Evolutionary conservation across 2,113 vertebrate genomes (phyloP).

Genomic region (Puma concolor): DNA sequence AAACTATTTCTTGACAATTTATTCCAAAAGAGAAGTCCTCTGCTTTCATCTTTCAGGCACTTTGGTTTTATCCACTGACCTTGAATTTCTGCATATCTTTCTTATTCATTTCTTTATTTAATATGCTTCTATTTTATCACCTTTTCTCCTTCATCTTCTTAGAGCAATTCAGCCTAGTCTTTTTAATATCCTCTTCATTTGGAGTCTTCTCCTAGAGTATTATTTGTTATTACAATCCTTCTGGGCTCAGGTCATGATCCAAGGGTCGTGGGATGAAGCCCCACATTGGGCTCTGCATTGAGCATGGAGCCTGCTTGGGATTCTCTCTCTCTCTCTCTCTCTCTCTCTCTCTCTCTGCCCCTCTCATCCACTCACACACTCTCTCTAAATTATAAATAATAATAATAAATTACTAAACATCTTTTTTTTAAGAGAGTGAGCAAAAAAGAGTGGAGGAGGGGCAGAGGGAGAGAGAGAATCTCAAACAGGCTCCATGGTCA

Average conservation of each 20-base stretch:
- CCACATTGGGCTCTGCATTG: no score
- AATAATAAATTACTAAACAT: no score
- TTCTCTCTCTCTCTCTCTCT: no score
- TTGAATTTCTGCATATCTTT: slow-evolving; percentile 28
- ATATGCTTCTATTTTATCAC: slow-evolving; percentile 42
- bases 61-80: neutral
- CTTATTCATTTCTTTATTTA: slow-evolving; percentile 44
- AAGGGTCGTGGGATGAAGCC: no score
- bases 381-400: no score
- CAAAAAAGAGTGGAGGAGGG: no score
- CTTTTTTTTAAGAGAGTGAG: no score
- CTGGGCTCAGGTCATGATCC: neutral
- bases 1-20: slow-evolving; percentile 21
- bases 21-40: neutral
- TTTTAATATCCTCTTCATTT: slow-evolving; percentile 51
- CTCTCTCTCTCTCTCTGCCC: no score
- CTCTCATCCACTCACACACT: no score
- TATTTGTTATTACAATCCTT: slow-evolving; percentile 27
- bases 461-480: no score
- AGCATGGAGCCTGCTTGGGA: no score
- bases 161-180: neutral
- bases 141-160: slow-evolving; percentile 1
- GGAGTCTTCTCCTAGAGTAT: neutral
- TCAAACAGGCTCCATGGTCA: no score
- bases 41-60: neutral